Evolutionary conservation across 2,888 invertebrate genomes (phyloP).

Genomic region (Drosophila borborema): DNA sequence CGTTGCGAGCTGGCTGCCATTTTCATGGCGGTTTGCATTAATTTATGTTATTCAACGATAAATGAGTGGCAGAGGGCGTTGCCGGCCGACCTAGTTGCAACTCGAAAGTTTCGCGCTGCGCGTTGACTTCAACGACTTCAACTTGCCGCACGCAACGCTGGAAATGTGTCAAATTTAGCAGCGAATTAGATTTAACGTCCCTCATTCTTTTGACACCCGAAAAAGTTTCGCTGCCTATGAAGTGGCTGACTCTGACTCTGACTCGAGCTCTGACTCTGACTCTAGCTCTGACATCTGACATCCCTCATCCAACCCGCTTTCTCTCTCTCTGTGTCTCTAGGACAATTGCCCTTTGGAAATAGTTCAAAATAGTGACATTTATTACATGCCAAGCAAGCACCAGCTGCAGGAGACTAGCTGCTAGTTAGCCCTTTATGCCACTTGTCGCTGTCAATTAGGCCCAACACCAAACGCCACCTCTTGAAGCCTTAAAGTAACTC

Average conservation of each 20-base stretch:
- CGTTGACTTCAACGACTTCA: slow-evolving; percentile 27
- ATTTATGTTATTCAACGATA: slow-evolving; percentile 68
- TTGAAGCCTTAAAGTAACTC: slow-evolving; percentile 49
- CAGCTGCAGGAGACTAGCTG: too few species aligned
- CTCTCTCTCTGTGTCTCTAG: slow-evolving; percentile 3
- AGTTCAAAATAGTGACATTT: slow-evolving; percentile 49
- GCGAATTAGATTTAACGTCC: slow-evolving; percentile 71
- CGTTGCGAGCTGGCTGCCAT: slow-evolving; percentile 15
- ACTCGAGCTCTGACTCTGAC: slow-evolving; percentile 3
- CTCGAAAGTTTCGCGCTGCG: slow-evolving; percentile 16
- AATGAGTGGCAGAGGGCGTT: slow-evolving; percentile 52
- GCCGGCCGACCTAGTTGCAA: slow-evolving; percentile 58
- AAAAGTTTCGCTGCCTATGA: slow-evolving; percentile 42
- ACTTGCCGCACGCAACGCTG: slow-evolving; percentile 39
- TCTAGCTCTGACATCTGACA: slow-evolving; percentile 17
- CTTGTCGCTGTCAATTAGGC: slow-evolving; percentile 33
- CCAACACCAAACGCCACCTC: neutral
- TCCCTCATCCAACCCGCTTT: neutral
- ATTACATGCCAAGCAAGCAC: slow-evolving; percentile 25
- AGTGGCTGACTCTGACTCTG: slow-evolving; percentile 6
- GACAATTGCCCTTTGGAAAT: slow-evolving; percentile 42
- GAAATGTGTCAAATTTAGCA: slow-evolving; percentile 74
- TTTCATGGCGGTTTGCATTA: slow-evolving; percentile 42
- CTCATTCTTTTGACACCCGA: slow-evolving; percentile 20
- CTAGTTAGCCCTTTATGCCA: neutral